Evolutionary conservation across 1,140 invertebrate genomes (phyloP), one percentile per base, ranked within the genome.

Genomic region (Antheraea mylitta): DNA sequence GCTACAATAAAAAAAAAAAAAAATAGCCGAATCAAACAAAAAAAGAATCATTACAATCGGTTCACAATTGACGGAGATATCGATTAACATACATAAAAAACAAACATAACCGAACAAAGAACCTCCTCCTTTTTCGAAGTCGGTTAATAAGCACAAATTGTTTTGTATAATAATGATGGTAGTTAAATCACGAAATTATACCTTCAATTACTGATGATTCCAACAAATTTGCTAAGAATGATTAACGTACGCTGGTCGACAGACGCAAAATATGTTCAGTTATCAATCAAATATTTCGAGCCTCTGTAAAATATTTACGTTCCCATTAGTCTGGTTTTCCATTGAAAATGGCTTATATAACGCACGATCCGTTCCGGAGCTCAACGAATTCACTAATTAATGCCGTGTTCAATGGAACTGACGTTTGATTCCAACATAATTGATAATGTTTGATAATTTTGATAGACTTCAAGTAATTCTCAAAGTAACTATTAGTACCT

Each of bases 311-410:
- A 76, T 76, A 82, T 80, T 82, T 77, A 75, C 73, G 73, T 75
- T 68, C 74, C 78, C 76, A 82, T 80, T 79, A 78, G 75, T 53
- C 64, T 13, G 36, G 30, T 10, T 45, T 67, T 36, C 69, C 68
- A 75, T 73, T 67, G 71, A 71, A 73, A 75, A 67, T 65, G 71
- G 67, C 68, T 75, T 78, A 78, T 71, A 69, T 73, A 68, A 60
- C 63, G 71, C 75, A 75, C 73, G 77, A 76, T 69, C 73, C 73
- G 71, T 60, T 68, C 18, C 58, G 60, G 18, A 45, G 61, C 64
- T 62, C 36, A 60, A 70, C 68, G 76, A 74, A 80, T 76, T 78
- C 66, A 64, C 77, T 82, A 82, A 81, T 82, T 82, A 78, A 76
- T 68, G 71, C 64, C 69, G 64, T 73, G 67, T 70, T 68, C 67